Conservation (phyloP, 2,113 vertebrate species). For the Pluvialis apricaria region DNA sequence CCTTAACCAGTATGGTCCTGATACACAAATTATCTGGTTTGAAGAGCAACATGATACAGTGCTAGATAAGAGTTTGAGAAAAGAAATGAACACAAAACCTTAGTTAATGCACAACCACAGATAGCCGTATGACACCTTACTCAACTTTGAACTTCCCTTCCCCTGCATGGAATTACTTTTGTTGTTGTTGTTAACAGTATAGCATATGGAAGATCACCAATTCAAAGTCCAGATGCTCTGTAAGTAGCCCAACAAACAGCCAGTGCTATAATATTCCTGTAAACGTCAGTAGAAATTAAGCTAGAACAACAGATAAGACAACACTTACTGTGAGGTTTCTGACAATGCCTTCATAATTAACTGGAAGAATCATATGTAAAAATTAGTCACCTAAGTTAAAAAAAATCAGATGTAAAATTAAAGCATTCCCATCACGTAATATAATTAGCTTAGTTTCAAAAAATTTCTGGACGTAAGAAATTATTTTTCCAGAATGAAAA, state of each 20-base stretch:
- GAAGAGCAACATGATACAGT: background rate
- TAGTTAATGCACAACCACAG: background rate
- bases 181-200: background rate
- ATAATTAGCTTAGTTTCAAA: background rate
- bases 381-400: constrained; percentile 65
- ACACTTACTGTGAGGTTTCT: constrained; percentile 93
- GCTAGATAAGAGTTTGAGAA: background rate
- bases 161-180: background rate
- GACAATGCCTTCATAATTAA: constrained; percentile 86
- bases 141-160: background rate
- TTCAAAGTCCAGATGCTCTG: background rate
- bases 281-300: background rate
- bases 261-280: background rate
- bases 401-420: constrained; percentile 44
- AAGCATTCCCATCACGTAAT: background rate
- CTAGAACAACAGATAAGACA: background rate
- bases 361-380: constrained; percentile 76
- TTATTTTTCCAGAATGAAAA: background rate
- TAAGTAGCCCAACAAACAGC: background rate
- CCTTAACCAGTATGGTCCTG: background rate
- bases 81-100: background rate
- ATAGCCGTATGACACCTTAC: background rate
- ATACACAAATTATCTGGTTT: background rate
- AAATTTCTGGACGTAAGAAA: background rate
- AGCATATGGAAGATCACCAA: background rate